phyloP scores from a whole-genome alignment of 2,888 invertebrate species.

The Margaritifera margaritifera region DNA sequence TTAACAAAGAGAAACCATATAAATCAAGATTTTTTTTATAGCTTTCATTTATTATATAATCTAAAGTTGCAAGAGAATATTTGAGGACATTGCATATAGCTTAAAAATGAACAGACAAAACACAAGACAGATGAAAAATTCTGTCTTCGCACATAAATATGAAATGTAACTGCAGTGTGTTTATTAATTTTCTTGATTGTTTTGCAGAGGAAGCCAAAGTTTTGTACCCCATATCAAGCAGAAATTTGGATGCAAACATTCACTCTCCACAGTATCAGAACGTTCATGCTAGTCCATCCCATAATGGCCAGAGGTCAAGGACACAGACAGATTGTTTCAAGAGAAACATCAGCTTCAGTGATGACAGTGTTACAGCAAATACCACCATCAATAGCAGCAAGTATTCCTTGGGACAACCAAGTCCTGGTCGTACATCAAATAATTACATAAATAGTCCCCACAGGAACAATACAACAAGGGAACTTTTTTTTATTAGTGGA shows the following conservation, averaged over 20 bases:
- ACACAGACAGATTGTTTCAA: constrained; percentile 32
- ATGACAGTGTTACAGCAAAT: constrained; percentile 61
- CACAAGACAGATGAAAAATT: too few relatives aligned
- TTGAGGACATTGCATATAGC: too few relatives aligned
- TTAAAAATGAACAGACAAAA: too few relatives aligned
- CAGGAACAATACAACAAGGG: constrained; percentile 24
- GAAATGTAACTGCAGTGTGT: too few relatives aligned
- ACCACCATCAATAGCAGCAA: constrained; percentile 50
- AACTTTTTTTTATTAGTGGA: constrained; percentile 38
- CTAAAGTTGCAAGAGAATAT: too few relatives aligned
- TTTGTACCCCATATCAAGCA: constrained; percentile 14
- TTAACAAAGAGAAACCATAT: too few relatives aligned
- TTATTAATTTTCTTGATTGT: neutral
- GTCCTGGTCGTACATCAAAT: constrained; percentile 5
- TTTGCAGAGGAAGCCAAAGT: constrained; percentile 38
- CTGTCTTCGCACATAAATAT: too few relatives aligned
- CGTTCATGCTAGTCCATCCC: too few relatives aligned
- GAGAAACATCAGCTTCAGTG: constrained; percentile 64
- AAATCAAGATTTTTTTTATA: too few relatives aligned
- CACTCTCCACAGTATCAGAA: neutral
- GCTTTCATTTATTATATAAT: too few relatives aligned
- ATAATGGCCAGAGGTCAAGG: neutral
- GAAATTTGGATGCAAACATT: constrained; percentile 6
- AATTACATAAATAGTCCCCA: constrained; percentile 22
- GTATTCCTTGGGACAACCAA: constrained; percentile 22